Base-by-base conservation (phyloP, 1,140 invertebrate genomes). In the Platyscapa corneri region DNA sequence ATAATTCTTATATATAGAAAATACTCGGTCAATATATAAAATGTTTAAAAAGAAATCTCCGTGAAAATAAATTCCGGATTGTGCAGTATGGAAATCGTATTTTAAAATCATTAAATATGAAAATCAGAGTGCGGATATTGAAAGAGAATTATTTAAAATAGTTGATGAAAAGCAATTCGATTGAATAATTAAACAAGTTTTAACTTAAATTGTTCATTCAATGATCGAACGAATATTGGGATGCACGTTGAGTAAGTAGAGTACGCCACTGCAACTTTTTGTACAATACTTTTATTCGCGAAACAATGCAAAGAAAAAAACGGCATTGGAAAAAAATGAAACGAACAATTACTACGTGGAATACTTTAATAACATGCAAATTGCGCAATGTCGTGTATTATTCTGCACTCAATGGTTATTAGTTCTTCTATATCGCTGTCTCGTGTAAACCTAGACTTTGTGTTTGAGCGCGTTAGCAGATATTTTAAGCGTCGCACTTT, bases 371-470 rank as follows among this genome's bases (percentile, higher is more conserved):
- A 37, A 42, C 70, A 8, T 34, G 37, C 2, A 34, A 42, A 7
- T 74, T 74, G 5, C 37, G 23, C 14, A 39, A 12, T 27, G 42
- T 20, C 37, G 7, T 42, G 23, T 18, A 74, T 37, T 42, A 27
- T 20, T 1, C 18, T 74, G 20, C 3, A 42, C 6, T 7, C 67
- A 7, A 75, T 18, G n/a, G 27, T 46, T 75, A 46, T 46, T 37
- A 3, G 37, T 42, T 46, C 27, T 46, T 5, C 6, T 10, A 72
- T n/a, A n/a, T n/a, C n/a, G n/a, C n/a, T n/a, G 18, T 75, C 39
- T 27, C 37, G 39, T 77, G 46, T 77, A 77, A 77, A 56, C 23
- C 8, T 77, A 30, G 30, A 39, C 49, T 77, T 77, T 77, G 49
- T 60, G 32, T 77, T 77, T 37, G 14, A 30, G 49, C 16, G 32